Evolutionary conservation across 2,113 vertebrate species (phyloP).

Genomic region (Sminthopsis crassicaudata): DNA sequence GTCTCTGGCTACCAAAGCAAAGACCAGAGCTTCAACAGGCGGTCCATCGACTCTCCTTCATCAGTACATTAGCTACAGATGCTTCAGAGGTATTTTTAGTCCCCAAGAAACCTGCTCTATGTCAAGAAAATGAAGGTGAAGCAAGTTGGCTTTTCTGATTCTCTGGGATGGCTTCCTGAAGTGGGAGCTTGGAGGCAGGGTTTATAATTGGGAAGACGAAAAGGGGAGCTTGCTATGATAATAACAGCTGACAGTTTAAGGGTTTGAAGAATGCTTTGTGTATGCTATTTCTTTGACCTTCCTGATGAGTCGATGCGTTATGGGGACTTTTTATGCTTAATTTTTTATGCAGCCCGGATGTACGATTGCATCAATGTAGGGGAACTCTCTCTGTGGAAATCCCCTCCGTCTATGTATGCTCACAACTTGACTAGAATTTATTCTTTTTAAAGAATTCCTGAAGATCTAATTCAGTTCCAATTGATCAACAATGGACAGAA

Average conservation of each 20-base stretch:
- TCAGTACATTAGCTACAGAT: neutral
- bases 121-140: neutral
- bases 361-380: neutral
- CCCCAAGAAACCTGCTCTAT: neutral
- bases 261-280: neutral
- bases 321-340: neutral
- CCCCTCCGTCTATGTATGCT: neutral
- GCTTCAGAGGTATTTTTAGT: neutral
- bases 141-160: neutral
- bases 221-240: neutral
- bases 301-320: neutral
- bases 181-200: neutral
- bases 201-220: neutral
- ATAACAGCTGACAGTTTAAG: neutral
- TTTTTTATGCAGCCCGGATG: neutral
- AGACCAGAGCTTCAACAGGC: neutral
- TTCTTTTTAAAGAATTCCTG: neutral
- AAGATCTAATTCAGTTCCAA: too few species aligned
- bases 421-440: neutral
- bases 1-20: neutral
- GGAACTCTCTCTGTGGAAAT: neutral
- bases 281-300: neutral
- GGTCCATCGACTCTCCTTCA: neutral
- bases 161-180: neutral
- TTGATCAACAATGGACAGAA: too few species aligned